Percentiles rank a stretch among this genome's conserved stretches.
Evolutionary conservation across 2,113 vertebrate species (phyloP).

Genomic region (Electrona antarctica): DNA sequence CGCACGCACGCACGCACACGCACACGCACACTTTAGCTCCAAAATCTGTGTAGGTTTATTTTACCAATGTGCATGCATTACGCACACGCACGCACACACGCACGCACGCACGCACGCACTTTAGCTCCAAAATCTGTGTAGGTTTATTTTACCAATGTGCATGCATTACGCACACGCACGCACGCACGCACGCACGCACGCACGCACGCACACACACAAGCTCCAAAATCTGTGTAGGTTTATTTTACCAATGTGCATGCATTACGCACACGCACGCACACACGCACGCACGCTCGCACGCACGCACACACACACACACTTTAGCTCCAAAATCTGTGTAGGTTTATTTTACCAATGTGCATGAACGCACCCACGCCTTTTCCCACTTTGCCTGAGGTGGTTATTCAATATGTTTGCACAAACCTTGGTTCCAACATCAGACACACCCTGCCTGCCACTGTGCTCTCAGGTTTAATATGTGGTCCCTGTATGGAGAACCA

Average conservation of each 20-base stretch:
- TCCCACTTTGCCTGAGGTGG: no score
- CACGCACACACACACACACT: background rate
- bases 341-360: background rate
- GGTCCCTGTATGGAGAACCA: no score
- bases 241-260: constrained; percentile 13
- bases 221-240: no score
- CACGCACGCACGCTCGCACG: constrained; percentile 1
- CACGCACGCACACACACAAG: constrained; percentile 1
- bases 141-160: no score
- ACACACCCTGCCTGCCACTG: no score
- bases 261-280: background rate
- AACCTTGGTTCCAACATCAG: no score
- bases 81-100: background rate
- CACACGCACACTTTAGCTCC: background rate
- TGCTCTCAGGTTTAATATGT: no score
- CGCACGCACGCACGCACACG: constrained; percentile 2
- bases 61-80: background rate
- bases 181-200: background rate
- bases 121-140: no score
- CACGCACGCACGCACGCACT: constrained; percentile 4
- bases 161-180: background rate
- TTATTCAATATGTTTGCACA: no score
- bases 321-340: background rate
- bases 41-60: no score
- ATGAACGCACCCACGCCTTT: background rate